Evolutionary conservation across 2,888 invertebrate genomes (phyloP), one percentile per base, ranked within the genome.

Genomic region (Aspidiotus destructor): DNA sequence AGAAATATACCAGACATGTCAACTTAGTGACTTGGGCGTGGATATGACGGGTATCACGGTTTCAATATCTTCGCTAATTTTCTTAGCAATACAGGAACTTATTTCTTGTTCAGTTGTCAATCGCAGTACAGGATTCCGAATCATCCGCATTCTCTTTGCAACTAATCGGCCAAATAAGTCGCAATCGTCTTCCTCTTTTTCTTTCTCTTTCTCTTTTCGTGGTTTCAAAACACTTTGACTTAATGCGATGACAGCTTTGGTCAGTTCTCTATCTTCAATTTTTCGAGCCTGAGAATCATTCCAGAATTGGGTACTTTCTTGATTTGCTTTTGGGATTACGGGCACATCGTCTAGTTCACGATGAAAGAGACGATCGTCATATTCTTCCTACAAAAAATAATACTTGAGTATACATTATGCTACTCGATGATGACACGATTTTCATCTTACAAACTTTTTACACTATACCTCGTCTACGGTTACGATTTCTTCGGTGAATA

Each of bases 11-110:
- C 8, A 13, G 13, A 44, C 48, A 48, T 48, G 10, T 48, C n/a
- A 48, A 48, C 48, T n/a, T 13, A 6, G n/a, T n/a, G n/a, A n/a
- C 10, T n/a, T 48, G 11, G n/a, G 11, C 48, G 48, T 11, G n/a
- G 48, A 48, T n/a, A 48, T 48, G n/a, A 48, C 11, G 48, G 48
- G 48, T n/a, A 48, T 48, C n/a, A 13, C 11, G 6, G n/a, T 2
- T 3, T n/a, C 48, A 48, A n/a, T n/a, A 6, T 48, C 48, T n/a
- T 48, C 48, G n/a, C 48, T 3, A 48, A 48, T 48, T 48, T 48
- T 48, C 48, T 48, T 48, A n/a, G 48, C n/a, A n/a, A 48, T 48
- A 48, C 48, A 48, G 48, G 48, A 48, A 48, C 48, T 48, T 48
- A 48, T 48, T 48, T 48, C 48, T 48, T 48, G 48, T n/a, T 48